Base-by-base conservation (phyloP, 2,888 invertebrate genomes). In the Idaea dimidiata region DNA sequence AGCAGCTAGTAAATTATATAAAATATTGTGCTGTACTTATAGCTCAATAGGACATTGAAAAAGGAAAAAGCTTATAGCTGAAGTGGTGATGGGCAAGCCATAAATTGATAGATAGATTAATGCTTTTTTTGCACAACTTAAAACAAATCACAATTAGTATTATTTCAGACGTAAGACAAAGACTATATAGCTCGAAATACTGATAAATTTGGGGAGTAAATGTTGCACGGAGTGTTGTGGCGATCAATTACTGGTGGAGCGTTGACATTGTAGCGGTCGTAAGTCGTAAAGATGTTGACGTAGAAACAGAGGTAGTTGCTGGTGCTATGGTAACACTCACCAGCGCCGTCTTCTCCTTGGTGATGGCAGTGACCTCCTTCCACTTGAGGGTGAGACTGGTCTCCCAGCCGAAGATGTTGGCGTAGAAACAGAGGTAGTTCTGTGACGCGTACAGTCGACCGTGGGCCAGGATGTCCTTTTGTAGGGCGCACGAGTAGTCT, bases 401-500 rank as follows among this genome's bases (percentile, higher is more conserved):
- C 91, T 99, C 98, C 98, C 98, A 99, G 78, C 97, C 95, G 87
- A 99, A 98, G 82, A 99, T 99, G 88, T 98, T 99, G 18, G 99
- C 98, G 93, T 99, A 97, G 93, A 99, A 99, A 87, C 99, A 99
- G 66, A 99, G 94, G 93, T 97, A 98, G 88, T 97, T 97, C 91
- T 98, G 98, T 0, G 99, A 97, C 59, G 99, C 96, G 93, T 99
- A 99, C 77, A 99, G 94, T 31, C 99, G 95, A 16, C 99, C 99
- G 84, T 99, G 99, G 7, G 97, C 96, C 67, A 99, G 93, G 80
- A 99, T 99, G 84, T 99, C 99, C 81, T 97, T 96, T 87, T 99
- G 99, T 56, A 99, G 93, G 8, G 99, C 99, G 93, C 99, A 99
- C 16, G 99, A 98, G 91, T 99, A 99, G 93, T 99, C 99, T 99